Percentiles rank a stretch among this genome's conserved stretches.
Evolutionary conservation across 2,113 vertebrate species (phyloP).

Genomic region (Serinus canaria): DNA sequence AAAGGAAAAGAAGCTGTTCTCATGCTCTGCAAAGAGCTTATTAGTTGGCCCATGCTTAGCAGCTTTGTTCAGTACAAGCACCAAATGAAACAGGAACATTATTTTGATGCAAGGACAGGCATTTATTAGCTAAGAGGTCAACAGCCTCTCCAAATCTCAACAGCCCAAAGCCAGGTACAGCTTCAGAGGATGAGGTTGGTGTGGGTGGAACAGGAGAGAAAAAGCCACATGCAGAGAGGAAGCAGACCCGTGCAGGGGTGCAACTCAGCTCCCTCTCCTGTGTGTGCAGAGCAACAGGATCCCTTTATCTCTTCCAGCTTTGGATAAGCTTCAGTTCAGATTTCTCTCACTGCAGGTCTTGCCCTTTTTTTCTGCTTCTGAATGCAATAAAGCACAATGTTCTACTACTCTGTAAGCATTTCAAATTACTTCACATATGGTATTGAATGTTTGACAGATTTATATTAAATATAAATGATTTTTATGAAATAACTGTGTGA

Average conservation of each 20-base stretch:
- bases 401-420: neutral
- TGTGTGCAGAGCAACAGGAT: neutral
- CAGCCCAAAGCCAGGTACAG: neutral
- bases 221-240: neutral
- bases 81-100: neutral
- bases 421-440: slow-evolving; percentile 15
- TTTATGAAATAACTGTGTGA: slow-evolving; percentile 18
- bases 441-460: slow-evolving; percentile 41
- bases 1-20: neutral
- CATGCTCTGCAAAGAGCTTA: neutral
- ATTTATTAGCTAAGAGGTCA: neutral
- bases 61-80: neutral
- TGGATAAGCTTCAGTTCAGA: neutral
- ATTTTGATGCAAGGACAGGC: neutral
- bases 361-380: neutral
- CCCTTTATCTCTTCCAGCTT: neutral
- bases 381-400: neutral
- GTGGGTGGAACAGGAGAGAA: neutral
- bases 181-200: neutral
- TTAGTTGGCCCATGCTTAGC: neutral
- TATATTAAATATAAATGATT: slow-evolving; percentile 31
- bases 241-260: neutral
- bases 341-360: neutral
- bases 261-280: neutral
- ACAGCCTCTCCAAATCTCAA: neutral